Conservation (phyloP, 2,797 vertebrate species). For the Spea hammondii region DNA sequence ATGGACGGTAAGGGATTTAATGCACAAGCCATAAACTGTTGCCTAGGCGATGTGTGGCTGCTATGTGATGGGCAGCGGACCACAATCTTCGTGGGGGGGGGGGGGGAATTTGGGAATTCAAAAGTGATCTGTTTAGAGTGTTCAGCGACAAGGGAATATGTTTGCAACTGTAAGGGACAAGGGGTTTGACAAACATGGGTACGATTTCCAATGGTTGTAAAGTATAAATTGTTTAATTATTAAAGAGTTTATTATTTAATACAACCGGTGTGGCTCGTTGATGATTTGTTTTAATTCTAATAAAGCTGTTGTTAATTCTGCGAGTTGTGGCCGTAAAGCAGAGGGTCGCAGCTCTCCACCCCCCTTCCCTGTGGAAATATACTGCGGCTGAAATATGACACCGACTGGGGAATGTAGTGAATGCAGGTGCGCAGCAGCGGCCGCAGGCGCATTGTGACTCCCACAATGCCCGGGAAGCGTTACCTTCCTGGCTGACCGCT, state of each 20-base stretch:
- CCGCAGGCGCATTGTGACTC: too few species aligned
- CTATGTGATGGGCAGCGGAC: not conserved
- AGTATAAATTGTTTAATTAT: conserved; percentile 52
- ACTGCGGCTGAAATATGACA: not conserved
- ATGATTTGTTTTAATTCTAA: not conserved
- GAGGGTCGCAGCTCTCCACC: not conserved
- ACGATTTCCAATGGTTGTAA: conserved; percentile 48
- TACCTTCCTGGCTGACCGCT: not conserved
- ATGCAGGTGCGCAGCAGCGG: not conserved
- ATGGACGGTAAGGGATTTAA: not conserved
- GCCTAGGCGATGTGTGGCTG: conserved; percentile 13
- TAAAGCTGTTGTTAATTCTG: not conserved
- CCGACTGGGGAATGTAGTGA: not conserved
- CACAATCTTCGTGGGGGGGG: conserved; percentile 17
- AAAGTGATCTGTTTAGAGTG: conserved; percentile 16
- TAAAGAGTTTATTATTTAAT: conserved; percentile 52
- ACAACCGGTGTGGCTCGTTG: not conserved
- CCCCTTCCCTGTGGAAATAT: too few species aligned
- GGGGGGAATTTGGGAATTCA: conserved; percentile 5
- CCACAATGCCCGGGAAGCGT: not conserved
- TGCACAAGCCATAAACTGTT: conserved; percentile 44
- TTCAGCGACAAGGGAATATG: conserved; percentile 38
- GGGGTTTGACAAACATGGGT: conserved; percentile 12
- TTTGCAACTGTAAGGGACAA: conserved; percentile 20
- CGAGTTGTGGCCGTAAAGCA: not conserved